A percentile compares a stretch with the other conserved stretches of the same genome.
Evolutionary conservation across 2,888 invertebrate genomes (phyloP).

Genomic region (Pocota personata): DNA sequence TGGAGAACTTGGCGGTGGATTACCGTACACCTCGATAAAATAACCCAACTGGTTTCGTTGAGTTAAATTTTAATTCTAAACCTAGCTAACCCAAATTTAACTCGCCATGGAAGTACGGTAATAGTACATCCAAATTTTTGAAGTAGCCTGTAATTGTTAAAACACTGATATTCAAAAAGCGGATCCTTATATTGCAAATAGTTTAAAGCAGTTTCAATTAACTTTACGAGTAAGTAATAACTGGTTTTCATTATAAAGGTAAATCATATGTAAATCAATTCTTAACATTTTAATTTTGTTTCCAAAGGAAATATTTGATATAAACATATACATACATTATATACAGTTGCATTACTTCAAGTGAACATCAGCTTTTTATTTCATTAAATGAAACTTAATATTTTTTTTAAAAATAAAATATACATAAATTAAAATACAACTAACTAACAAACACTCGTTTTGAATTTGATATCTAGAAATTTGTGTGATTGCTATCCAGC

Average conservation of each 20-base stretch:
- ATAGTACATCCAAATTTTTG: not conserved
- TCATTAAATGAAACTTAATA: constrained; percentile 58
- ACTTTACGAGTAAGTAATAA: constrained; percentile 59
- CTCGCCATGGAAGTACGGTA: too few relatives aligned
- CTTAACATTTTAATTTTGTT: constrained; percentile 47
- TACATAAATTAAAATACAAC: constrained; percentile 55
- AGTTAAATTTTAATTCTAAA: too few relatives aligned
- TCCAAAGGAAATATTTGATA: constrained; percentile 62
- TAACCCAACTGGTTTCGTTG: too few relatives aligned
- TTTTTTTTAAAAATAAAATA: constrained; percentile 27
- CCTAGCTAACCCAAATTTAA: too few relatives aligned
- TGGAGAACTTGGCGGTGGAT: too few relatives aligned
- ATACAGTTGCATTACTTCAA: constrained; percentile 54
- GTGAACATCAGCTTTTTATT: constrained; percentile 43
- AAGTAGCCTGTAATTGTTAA: constrained; percentile 1
- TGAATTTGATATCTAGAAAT: constrained; percentile 45
- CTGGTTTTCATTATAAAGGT: constrained; percentile 47
- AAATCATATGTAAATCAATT: constrained; percentile 57
- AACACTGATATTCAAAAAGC: constrained; percentile 57
- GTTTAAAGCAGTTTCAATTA: constrained; percentile 65
- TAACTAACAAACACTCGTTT: constrained; percentile 51
- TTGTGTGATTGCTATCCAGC: constrained; percentile 57
- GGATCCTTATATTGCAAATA: constrained; percentile 62
- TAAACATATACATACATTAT: constrained; percentile 70
- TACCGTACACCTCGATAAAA: too few relatives aligned